Evolutionary conservation across 2,888 invertebrate genomes (phyloP), one percentile per base, ranked within the genome.

Genomic region (Prosopocoilus inquinatus): DNA sequence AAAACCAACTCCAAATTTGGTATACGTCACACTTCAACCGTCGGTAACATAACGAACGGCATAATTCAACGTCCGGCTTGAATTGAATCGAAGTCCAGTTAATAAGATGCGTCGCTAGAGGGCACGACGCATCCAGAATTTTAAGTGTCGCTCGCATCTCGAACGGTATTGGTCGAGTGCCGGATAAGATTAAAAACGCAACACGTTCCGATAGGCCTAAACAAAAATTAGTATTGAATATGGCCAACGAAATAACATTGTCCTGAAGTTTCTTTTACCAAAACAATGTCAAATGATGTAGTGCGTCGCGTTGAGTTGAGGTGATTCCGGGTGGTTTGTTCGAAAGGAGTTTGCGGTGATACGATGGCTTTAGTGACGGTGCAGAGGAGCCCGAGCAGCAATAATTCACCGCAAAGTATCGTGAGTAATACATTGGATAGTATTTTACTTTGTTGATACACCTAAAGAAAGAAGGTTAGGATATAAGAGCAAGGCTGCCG

Each of bases 341-440:
- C n/a, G n/a, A 7, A 32, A 15, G 45, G 50, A 36, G 52, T 58
- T 66, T n/a, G n/a, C n/a, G n/a, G n/a, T n/a, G n/a, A n/a, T n/a
- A 61, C 64, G 67, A 87, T 88, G 87, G 86, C 87, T 75, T 80
- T 87, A 76, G 87, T 88, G 76, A 87, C 87, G 70, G 84, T 88
- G 73, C 86, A 87, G 75, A 82, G 87, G 73, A 87, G 87, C 68
- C 87, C 87, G 68, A 87, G 86, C 79, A 82, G 84, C 69, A 83
- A 83, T 77, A 85, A 83, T 77, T 83, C 83, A 65, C 85, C 86
- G 59, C 82, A 79, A 69, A 81, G 79, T 72, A 79, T 81, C 72
- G 83, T 82, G 71, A 81, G 82, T 81, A 59, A 35, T 48, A 16
- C 32, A 15, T 20, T n/a, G n/a, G n/a, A n/a, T n/a, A n/a, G 16